These are phyloP conservation scores for Cydia amplana DNA, from an alignment of 1,140 invertebrate species.

Conservation along the genomic window DNA sequence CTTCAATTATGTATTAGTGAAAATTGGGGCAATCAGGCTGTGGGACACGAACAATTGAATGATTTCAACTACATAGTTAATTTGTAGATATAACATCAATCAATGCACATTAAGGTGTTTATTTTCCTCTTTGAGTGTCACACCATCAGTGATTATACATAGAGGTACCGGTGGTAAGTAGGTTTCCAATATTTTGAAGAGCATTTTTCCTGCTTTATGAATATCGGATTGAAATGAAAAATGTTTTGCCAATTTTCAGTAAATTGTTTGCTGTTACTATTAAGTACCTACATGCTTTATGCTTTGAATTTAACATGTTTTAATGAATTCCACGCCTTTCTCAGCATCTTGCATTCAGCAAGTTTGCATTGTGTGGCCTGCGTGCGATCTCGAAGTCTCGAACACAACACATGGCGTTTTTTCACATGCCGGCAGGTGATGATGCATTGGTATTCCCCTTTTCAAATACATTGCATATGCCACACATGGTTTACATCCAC, in stretches of 20 bases:
- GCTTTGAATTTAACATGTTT: neutral
- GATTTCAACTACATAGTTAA: too few species aligned
- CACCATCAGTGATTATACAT: too few species aligned
- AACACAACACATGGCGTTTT: constrained; percentile 29
- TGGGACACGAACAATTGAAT: too few species aligned
- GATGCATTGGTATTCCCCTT: constrained; percentile 26
- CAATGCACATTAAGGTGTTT: too few species aligned
- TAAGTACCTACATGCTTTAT: neutral
- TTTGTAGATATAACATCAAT: too few species aligned
- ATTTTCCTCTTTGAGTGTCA: too few species aligned
- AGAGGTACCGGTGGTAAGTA: too few species aligned
- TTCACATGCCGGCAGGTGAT: constrained; percentile 19
- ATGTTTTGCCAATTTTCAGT: neutral
- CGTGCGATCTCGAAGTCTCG: neutral
- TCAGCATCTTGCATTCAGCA: constrained; percentile 9
- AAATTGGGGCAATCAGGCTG: too few species aligned
- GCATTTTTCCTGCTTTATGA: too few species aligned
- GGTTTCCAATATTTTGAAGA: too few species aligned
- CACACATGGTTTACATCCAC: constrained; percentile 1
- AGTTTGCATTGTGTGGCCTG: constrained; percentile 1
- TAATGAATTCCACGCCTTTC: neutral
- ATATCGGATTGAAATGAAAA: neutral
- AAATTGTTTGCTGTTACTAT: neutral
- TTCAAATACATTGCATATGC: constrained; percentile 12
- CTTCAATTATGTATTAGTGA: too few species aligned